Percentiles rank a stretch among this genome's conserved stretches.
Conservation (phyloP, 2,113 vertebrate species). For the Tylochromis polylepis region DNA sequence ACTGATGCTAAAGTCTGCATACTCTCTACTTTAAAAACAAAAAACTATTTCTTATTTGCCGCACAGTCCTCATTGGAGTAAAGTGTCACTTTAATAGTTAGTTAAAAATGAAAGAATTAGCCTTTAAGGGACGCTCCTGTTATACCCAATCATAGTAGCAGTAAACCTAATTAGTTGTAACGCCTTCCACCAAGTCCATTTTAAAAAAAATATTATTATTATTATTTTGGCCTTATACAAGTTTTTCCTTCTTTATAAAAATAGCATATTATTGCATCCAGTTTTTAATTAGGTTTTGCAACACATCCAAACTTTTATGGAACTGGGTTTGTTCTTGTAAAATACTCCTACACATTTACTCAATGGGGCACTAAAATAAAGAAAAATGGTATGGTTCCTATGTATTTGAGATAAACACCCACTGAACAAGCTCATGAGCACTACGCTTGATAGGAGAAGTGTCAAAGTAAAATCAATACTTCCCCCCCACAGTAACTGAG, state of each 20-base stretch:
- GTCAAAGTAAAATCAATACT: neutral
- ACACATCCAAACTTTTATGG: neutral
- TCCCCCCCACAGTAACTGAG: neutral
- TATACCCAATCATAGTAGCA: neutral
- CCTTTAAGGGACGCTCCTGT: neutral
- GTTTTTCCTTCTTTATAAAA: neutral
- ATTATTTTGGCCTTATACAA: neutral
- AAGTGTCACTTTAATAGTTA: neutral
- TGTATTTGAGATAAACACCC: neutral
- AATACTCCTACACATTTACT: neutral
- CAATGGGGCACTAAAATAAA: neutral
- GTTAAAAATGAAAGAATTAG: neutral
- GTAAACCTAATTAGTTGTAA: neutral
- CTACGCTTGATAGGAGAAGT: neutral
- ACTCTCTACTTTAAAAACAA: neutral
- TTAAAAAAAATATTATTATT: neutral
- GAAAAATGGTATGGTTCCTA: neutral
- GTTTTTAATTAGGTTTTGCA: neutral
- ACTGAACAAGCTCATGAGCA: neutral
- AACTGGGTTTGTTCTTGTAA: neutral
- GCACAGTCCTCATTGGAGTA: neutral
- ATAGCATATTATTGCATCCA: neutral
- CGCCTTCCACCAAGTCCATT: neutral
- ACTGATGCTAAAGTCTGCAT: neutral
- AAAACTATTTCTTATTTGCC: neutral